Percentiles rank a stretch among this genome's conserved stretches.
phyloP scores from a whole-genome alignment of 1,140 invertebrate genomes.

The Aphelenchoides avenae region DNA sequence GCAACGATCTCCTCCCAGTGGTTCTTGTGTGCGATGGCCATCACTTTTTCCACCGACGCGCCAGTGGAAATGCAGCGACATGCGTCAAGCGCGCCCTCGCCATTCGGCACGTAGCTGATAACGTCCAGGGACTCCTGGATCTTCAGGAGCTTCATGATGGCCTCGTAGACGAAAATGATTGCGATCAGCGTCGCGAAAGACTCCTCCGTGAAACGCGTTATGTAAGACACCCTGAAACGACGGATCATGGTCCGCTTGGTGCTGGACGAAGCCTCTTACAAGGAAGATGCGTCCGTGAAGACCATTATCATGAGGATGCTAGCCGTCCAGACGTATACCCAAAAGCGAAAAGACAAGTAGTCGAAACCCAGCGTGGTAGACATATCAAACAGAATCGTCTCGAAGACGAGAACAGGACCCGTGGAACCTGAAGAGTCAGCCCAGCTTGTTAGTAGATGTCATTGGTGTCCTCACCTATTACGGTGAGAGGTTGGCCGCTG shows the following conservation, averaged over 20 bases:
- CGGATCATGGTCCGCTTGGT: not conserved
- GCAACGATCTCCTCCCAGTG: conserved; percentile 34
- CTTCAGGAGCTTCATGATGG: conserved; percentile 65
- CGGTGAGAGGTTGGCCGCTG: conserved; percentile 92
- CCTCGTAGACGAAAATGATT: conserved; percentile 97
- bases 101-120: conserved; percentile 19
- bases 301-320: conserved; percentile 81
- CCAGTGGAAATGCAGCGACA: conserved; percentile 32
- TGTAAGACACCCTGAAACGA: conserved; percentile 76
- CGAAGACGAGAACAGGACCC: conserved; percentile 94
- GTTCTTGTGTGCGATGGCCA: conserved; percentile 28
- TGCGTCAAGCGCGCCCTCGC: not conserved
- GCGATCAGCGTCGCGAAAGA: conserved; percentile 97
- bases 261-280: conserved; percentile 1
- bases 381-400: conserved; percentile 91
- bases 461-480: conserved; percentile 67
- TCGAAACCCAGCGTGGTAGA: conserved; percentile 68
- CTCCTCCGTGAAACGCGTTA: conserved; percentile 97
- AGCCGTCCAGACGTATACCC: conserved; percentile 90
- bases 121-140: conserved; percentile 43
- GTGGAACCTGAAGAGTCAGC: conserved; percentile 70
- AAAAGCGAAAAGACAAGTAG: conserved; percentile 86
- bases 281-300: conserved; percentile 91
- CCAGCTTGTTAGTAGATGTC: not conserved
- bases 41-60: conserved; percentile 25